Percentiles rank a stretch among this genome's conserved stretches.
phyloP scores from a whole-genome alignment of 2,113 vertebrate species.

The Siniperca chuatsi region DNA sequence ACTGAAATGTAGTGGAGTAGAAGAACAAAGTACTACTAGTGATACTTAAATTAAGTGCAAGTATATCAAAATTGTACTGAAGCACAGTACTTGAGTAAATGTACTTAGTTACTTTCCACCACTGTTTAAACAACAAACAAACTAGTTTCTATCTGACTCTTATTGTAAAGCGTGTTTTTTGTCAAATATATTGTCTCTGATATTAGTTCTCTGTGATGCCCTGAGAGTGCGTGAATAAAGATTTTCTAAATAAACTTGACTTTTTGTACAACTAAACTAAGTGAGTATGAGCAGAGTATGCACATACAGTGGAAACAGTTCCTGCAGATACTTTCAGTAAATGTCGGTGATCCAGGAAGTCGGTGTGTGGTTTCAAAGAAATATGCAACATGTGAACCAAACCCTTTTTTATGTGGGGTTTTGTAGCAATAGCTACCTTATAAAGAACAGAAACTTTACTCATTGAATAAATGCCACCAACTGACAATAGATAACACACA shows the following conservation, averaged over 20 bases:
- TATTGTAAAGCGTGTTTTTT: not conserved
- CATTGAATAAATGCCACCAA: not conserved
- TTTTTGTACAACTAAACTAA: not conserved
- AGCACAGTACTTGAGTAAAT: not conserved
- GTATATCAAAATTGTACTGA: not conserved
- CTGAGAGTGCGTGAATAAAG: conserved; percentile 19
- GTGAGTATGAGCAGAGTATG: not conserved
- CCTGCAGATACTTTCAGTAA: conserved; percentile 27
- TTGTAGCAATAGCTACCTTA: not conserved
- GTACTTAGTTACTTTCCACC: no score
- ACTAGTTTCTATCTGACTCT: not conserved
- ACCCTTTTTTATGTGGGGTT: not conserved
- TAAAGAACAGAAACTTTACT: not conserved
- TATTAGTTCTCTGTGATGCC: not conserved
- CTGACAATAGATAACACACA: not conserved
- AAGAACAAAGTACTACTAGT: not conserved
- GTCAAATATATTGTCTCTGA: not conserved
- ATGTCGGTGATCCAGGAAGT: conserved; percentile 59
- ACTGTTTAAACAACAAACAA: not conserved
- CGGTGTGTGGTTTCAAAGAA: conserved; percentile 36
- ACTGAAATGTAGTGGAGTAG: not conserved
- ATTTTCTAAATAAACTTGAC: not conserved
- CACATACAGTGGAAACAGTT: conserved; percentile 8
- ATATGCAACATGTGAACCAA: not conserved
- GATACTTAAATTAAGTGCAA: not conserved